Evolutionary conservation across 2,888 invertebrate species (phyloP).

Genomic region (Drosophila peninsularis): DNA sequence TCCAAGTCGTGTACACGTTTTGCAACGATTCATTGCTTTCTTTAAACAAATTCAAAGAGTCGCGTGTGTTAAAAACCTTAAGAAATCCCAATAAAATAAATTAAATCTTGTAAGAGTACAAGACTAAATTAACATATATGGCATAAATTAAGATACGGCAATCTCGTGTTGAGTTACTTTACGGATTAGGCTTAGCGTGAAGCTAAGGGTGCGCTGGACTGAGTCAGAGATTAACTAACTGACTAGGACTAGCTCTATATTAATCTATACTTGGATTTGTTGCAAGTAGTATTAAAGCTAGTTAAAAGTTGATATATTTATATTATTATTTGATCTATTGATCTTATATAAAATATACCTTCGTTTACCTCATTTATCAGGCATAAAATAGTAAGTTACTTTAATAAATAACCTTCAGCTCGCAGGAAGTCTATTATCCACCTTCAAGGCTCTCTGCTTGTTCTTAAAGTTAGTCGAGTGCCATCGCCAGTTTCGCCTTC

Average conservation of each 20-base stretch:
- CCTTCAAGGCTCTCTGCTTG: not conserved
- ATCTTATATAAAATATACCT: not conserved
- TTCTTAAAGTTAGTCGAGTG: not conserved
- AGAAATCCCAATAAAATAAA: not conserved
- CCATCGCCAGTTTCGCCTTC: conserved; percentile 27
- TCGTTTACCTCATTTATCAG: not conserved
- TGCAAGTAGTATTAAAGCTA: not conserved
- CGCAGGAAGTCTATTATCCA: not conserved
- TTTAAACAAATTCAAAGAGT: not conserved
- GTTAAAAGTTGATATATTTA: not conserved
- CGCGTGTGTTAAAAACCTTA: not conserved
- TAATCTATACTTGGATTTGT: too few relatives aligned
- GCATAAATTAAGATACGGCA: not conserved
- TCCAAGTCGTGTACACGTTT: not conserved
- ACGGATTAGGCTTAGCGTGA: not conserved
- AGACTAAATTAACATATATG: not conserved
- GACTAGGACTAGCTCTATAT: not conserved
- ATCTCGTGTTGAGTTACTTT: not conserved
- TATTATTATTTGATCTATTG: not conserved
- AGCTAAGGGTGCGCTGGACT: not conserved
- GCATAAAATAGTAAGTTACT: not conserved
- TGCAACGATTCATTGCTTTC: not conserved
- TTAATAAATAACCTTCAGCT: not conserved
- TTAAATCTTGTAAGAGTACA: not conserved
- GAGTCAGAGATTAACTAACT: not conserved